phyloP scores from a whole-genome alignment of 2,113 vertebrate genomes.

The Cettia cetti region DNA sequence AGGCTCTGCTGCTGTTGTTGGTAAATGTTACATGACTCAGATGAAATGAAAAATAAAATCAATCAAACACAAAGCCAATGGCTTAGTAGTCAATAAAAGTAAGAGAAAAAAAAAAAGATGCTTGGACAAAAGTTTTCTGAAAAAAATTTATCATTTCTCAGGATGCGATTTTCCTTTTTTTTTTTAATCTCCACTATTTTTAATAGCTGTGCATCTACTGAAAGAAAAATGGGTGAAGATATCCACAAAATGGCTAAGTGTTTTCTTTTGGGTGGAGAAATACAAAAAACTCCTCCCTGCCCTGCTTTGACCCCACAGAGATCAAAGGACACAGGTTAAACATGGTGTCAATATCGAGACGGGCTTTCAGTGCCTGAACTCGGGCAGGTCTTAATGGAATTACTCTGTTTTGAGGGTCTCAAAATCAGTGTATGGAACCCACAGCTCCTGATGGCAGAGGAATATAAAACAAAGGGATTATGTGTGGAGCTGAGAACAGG shows the following conservation, averaged over 20 bases:
- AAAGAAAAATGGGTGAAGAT: neutral
- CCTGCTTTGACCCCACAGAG: neutral
- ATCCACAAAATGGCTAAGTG: neutral
- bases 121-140: neutral
- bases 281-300: neutral
- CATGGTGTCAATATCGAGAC: rapidly evolving
- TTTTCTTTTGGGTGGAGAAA: neutral
- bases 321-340: neutral
- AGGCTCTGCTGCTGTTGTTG: neutral
- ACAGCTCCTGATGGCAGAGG: neutral
- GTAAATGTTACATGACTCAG: neutral
- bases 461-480: rapidly evolving
- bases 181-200: neutral
- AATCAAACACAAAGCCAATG: neutral
- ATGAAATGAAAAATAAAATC: neutral
- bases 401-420: neutral
- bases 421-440: neutral
- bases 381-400: neutral
- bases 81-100: neutral
- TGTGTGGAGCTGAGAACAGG: neutral
- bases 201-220: neutral
- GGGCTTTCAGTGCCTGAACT: neutral
- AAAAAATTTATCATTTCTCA: neutral
- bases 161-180: neutral
- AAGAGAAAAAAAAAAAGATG: neutral